Conservation (phyloP, 2,888 invertebrate genomes). For the Rhaphigaster nebulosa region DNA sequence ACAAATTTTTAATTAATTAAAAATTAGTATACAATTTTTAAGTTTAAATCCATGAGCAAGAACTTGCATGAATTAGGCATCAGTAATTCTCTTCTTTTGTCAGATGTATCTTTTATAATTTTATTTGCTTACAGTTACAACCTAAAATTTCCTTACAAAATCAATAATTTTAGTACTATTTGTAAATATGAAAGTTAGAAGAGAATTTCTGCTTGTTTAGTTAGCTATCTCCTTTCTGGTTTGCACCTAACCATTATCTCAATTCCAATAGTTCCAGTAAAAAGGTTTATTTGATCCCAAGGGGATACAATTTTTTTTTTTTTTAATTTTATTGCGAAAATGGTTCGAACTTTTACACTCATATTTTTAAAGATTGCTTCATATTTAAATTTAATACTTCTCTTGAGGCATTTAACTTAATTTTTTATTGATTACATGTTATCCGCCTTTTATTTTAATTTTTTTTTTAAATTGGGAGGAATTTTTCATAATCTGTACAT, state of each 20-base stretch:
- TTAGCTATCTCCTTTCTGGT: slow-evolving; percentile 51
- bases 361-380: slow-evolving; percentile 45
- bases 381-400: not conserved
- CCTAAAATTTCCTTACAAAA: not conserved
- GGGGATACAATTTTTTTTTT: slow-evolving; percentile 40
- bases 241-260: slow-evolving; percentile 56
- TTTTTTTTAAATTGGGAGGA: slow-evolving; percentile 43
- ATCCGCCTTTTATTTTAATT: slow-evolving; percentile 35
- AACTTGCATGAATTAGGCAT: slow-evolving; percentile 57
- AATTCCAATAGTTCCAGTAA: slow-evolving; percentile 32
- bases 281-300: slow-evolving; percentile 45
- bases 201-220: slow-evolving; percentile 57
- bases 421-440: not conserved
- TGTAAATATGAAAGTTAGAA: not conserved
- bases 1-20: not conserved
- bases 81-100: slow-evolving; percentile 56
- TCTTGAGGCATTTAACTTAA: slow-evolving; percentile 1
- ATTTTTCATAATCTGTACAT: slow-evolving; percentile 35
- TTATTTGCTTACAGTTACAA: not conserved
- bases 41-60: slow-evolving; percentile 54
- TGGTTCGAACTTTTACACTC: slow-evolving; percentile 60
- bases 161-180: not conserved
- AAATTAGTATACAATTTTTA: not conserved
- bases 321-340: slow-evolving; percentile 56
- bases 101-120: not conserved